phyloP scores from a whole-genome alignment of 2,888 invertebrate species.

The Eurytoma adleriae region DNA sequence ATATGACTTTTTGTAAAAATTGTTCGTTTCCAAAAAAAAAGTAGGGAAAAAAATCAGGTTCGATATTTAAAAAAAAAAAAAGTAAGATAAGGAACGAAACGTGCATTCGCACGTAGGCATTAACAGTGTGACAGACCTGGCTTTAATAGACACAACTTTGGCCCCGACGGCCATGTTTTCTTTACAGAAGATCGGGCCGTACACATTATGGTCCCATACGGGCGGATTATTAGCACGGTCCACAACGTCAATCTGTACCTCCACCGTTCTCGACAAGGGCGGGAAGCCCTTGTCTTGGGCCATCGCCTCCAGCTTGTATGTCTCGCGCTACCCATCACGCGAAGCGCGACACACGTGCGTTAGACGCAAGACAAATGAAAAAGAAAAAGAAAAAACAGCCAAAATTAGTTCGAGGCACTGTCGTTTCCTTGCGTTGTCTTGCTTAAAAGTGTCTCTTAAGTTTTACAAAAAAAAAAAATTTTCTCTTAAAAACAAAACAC shows the following conservation, averaged over 20 bases:
- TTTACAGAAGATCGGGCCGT: constrained; percentile 98
- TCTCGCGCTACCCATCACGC: constrained; percentile 87
- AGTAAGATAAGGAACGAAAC: constrained; percentile 20
- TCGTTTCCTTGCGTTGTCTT: constrained; percentile 32
- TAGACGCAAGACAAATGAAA: constrained; percentile 78
- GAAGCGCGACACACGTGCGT: constrained; percentile 61
- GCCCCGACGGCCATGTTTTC: constrained; percentile 98
- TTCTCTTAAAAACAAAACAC: constrained; percentile 21
- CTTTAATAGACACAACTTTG: constrained; percentile 98
- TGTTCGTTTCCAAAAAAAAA: too few relatives aligned
- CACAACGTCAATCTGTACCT: constrained; percentile 99
- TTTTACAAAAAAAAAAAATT: constrained; percentile 8
- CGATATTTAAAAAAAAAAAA: constrained; percentile 8
- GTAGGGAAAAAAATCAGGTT: too few relatives aligned
- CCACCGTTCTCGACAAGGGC: constrained; percentile 96
- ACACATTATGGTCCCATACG: constrained; percentile 97
- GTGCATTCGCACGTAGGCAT: constrained; percentile 45
- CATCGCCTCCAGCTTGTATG: constrained; percentile 98
- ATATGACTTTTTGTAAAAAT: not conserved
- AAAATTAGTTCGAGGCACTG: constrained; percentile 78
- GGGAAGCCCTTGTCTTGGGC: constrained; percentile 98
- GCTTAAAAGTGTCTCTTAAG: constrained; percentile 21
- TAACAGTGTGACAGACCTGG: constrained; percentile 88
- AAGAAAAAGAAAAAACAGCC: constrained; percentile 82
- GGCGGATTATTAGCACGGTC: constrained; percentile 98